phyloP scores from a whole-genome alignment of 1,140 invertebrate species.

The Rhyacophila brunnea region DNA sequence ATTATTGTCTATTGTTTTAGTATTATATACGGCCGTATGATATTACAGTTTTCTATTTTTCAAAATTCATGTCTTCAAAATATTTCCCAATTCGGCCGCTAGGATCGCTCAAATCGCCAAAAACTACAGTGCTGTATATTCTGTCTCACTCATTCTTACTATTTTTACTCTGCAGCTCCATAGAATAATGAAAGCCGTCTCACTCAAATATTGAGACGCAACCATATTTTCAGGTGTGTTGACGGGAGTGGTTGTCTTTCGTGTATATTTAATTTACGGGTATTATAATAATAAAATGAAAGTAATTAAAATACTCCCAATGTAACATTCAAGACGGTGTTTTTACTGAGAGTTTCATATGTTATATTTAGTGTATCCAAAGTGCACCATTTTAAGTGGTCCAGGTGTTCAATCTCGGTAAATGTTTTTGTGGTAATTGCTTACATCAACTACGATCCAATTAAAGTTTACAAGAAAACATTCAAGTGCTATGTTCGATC shows the following conservation, averaged over 20 bases:
- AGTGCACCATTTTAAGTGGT: background rate
- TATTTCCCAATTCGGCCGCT: slow-evolving; percentile 12
- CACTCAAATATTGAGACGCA: slow-evolving; percentile 27
- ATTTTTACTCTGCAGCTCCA: slow-evolving; percentile 20
- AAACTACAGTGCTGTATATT: slow-evolving; percentile 6
- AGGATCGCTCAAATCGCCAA: slow-evolving; percentile 15
- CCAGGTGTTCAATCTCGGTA: slow-evolving; percentile 21
- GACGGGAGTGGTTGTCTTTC: slow-evolving; percentile 29
- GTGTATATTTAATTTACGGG: slow-evolving; percentile 27
- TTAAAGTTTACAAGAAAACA: slow-evolving; percentile 18
- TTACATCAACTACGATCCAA: slow-evolving; percentile 23
- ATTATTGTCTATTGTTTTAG: too few relatives aligned
- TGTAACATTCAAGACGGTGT: too few relatives aligned
- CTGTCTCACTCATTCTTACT: slow-evolving; percentile 25
- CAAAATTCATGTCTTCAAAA: slow-evolving; percentile 10
- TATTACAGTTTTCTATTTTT: slow-evolving; percentile 13
- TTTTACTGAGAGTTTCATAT: too few relatives aligned
- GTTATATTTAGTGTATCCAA: too few relatives aligned
- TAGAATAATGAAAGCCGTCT: slow-evolving; percentile 28
- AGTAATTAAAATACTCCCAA: slow-evolving; percentile 11
- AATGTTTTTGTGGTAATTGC: slow-evolving; percentile 29
- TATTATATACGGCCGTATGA: background rate
- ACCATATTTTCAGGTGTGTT: slow-evolving; percentile 31
- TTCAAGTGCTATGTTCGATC: slow-evolving; percentile 11
- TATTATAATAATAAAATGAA: slow-evolving; percentile 28